Percentiles rank a stretch among this genome's conserved stretches.
phyloP scores from a whole-genome alignment of 2,797 vertebrate genomes.

The Sebastes baramenuke region DNA sequence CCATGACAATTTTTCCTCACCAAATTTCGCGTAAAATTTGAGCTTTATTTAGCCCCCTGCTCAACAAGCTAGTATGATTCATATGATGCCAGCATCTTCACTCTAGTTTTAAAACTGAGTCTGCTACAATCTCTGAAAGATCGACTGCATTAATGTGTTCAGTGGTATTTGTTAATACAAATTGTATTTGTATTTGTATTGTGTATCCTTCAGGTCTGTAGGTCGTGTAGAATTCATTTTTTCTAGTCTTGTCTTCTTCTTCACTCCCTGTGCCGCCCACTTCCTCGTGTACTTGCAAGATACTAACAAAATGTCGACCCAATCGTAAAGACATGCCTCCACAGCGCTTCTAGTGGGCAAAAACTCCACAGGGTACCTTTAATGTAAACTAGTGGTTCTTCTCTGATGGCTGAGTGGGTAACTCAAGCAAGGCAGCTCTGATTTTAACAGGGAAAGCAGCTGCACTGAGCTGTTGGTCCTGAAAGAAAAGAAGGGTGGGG shows the following conservation, averaged over 20 bases:
- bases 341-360: not conserved
- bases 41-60: rapidly evolving
- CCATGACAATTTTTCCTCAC: no score
- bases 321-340: not conserved
- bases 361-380: not conserved
- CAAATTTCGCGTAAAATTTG: rapidly evolving
- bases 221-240: not conserved
- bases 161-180: not conserved
- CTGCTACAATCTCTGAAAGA: no score
- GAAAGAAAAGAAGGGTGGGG: not conserved
- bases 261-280: not conserved
- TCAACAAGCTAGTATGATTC: no score
- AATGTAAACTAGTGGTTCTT: not conserved
- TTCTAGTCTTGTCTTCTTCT: not conserved
- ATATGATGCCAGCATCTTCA: no score
- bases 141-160: not conserved
- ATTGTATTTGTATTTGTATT: not conserved
- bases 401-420: not conserved
- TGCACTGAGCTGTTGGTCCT: not conserved
- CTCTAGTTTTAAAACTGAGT: no score
- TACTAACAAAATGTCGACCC: not conserved
- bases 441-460: not conserved
- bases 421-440: not conserved
- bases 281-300: not conserved
- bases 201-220: not conserved